These are phyloP conservation scores for Melanotaenia pygmaea DNA, from an alignment of 2,797 vertebrate species.

Conservation along the genomic window DNA sequence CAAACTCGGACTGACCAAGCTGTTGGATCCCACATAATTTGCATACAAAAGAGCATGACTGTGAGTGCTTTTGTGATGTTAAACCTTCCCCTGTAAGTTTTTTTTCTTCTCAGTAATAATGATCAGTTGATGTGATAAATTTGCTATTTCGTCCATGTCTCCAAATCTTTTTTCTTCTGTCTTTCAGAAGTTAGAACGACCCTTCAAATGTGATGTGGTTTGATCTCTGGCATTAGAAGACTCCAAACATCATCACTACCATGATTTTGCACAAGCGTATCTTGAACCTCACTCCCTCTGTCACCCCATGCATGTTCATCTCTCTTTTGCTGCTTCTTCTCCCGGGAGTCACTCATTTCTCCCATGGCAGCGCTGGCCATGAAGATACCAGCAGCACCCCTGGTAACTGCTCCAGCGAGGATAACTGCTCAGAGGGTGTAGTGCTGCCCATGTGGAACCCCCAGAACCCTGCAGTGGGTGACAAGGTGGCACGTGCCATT, in stretches of 20 bases:
- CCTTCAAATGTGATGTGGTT: constrained; percentile 43
- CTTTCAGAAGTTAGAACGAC: constrained; percentile 44
- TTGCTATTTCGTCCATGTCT: constrained; percentile 14
- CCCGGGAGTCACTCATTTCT: constrained; percentile 73
- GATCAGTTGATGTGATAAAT: constrained; percentile 4
- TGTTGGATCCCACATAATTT: constrained; percentile 61
- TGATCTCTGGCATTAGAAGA: constrained; percentile 39
- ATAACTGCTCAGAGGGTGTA: constrained; percentile 85
- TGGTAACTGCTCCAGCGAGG: constrained; percentile 80
- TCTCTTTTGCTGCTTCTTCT: constrained; percentile 76
- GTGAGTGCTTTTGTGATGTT: constrained; percentile 27
- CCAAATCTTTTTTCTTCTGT: constrained; percentile 18
- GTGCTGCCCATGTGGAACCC: constrained; percentile 89
- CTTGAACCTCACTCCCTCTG: constrained; percentile 50
- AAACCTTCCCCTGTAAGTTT: constrained; percentile 17
- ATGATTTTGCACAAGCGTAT: constrained; percentile 68
- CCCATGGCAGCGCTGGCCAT: constrained; percentile 66
- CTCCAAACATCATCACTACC: constrained; percentile 28
- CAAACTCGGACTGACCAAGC: constrained; percentile 44
- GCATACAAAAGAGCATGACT: constrained; percentile 51
- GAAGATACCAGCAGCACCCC: constrained; percentile 42
- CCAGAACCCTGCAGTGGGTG: constrained; percentile 87
- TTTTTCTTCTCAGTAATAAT: neutral
- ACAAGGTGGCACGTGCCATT: constrained; percentile 89
- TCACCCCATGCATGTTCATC: constrained; percentile 59